These are phyloP conservation scores for Delia radicum DNA, from an alignment of 1,140 invertebrate genomes.

Conservation along the genomic window DNA sequence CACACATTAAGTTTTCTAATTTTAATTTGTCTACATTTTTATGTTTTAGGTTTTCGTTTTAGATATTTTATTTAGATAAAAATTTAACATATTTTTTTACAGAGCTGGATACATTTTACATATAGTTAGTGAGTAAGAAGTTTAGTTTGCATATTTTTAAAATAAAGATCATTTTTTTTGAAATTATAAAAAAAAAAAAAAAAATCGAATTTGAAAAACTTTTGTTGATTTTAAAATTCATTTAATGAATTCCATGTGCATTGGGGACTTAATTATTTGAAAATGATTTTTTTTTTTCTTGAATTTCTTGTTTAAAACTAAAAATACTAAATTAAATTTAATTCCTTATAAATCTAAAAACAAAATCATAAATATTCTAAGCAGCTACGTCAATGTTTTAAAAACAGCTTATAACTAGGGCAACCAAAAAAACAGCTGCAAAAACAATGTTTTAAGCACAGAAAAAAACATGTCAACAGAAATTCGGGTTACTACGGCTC, in stretches of 20 bases:
- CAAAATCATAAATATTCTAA: no score
- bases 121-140: background rate
- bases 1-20: constrained; percentile 6
- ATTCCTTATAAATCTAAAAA: no score
- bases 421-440: no score
- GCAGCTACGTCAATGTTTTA: no score
- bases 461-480: no score
- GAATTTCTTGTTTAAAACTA: no score
- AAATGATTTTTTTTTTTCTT: background rate
- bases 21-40: background rate
- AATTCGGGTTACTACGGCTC: no score
- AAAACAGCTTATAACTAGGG: no score
- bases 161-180: background rate
- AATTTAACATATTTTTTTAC: background rate
- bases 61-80: background rate
- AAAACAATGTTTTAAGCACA: no score
- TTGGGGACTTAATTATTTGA: background rate
- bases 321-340: no score
- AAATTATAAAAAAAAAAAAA: no score
- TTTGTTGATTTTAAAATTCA: background rate
- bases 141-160: background rate
- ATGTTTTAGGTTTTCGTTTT: background rate
- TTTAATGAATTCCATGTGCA: background rate
- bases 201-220: background rate
- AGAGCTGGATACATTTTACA: constrained; percentile 19